A percentile compares a stretch with the other conserved stretches of the same genome.
Conservation (phyloP, 2,797 vertebrate species). For the Eupleurogrammus muticus region DNA sequence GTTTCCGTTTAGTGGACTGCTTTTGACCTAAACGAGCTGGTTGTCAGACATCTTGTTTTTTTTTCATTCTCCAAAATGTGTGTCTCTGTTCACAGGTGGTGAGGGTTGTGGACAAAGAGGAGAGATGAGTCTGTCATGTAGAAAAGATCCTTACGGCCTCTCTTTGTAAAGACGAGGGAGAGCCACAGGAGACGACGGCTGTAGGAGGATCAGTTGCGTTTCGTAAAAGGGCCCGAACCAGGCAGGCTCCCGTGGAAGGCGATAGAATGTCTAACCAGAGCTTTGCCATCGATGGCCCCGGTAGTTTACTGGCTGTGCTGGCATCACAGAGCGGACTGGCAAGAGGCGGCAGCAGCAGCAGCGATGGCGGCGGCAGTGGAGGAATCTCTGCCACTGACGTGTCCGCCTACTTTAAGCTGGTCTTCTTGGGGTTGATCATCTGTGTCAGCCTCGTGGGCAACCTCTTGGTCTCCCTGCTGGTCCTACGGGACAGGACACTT, state of each 20-base stretch:
- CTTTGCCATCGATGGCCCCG: constrained; percentile 81
- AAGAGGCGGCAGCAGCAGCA: constrained; percentile 62
- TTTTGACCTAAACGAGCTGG: constrained; percentile 11
- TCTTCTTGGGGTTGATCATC: constrained; percentile 91
- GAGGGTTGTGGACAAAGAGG: constrained; percentile 75
- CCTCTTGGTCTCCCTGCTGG: constrained; percentile 89
- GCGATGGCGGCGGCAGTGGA: constrained; percentile 63
- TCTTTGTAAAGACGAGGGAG: constrained; percentile 76
- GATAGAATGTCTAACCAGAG: constrained; percentile 82
- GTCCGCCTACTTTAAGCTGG: constrained; percentile 89
- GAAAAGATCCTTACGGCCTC: constrained; percentile 73
- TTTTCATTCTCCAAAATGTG: constrained; percentile 45
- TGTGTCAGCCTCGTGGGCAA: constrained; percentile 91
- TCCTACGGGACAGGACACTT: constrained; percentile 89
- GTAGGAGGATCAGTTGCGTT: constrained; percentile 70
- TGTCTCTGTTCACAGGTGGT: constrained; percentile 77
- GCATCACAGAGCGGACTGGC: constrained; percentile 72
- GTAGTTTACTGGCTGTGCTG: constrained; percentile 78
- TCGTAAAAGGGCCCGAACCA: constrained; percentile 50
- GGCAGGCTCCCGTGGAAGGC: constrained; percentile 64
- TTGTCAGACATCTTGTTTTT: constrained; percentile 58
- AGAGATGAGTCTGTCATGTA: constrained; percentile 80
- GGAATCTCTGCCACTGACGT: constrained; percentile 81
- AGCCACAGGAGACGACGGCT: constrained; percentile 59
- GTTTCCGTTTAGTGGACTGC: constrained; percentile 17